Percentiles rank a stretch among this genome's conserved stretches.
Evolutionary conservation across 1,140 invertebrate species (phyloP).

Genomic region (Magallana angulata): DNA sequence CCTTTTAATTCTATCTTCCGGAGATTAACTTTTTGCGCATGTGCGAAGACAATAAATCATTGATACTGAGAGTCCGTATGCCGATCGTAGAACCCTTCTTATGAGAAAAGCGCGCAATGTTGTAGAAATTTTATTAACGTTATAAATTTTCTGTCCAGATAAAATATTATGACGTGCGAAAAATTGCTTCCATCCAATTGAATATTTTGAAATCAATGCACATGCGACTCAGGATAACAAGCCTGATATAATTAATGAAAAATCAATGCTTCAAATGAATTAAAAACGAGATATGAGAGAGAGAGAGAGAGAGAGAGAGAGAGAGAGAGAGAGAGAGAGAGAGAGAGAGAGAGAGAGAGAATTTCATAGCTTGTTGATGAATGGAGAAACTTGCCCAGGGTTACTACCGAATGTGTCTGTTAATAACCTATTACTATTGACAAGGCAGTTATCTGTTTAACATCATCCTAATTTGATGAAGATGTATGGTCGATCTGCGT

Average conservation of each 20-base stretch:
- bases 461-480: not conserved
- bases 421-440: not conserved
- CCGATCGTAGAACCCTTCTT: not conserved
- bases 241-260: no score
- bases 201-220: not conserved
- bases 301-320: conserved; percentile 14
- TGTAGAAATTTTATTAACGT: not conserved
- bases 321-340: not conserved
- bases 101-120: not conserved
- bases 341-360: not conserved
- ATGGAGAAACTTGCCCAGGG: no score
- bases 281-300: no score
- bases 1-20: no score
- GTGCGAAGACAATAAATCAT: not conserved
- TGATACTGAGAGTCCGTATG: not conserved
- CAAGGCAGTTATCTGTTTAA: not conserved
- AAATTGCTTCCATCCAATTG: not conserved
- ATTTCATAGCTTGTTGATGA: no score
- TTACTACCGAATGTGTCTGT: no score
- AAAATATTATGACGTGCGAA: conserved; percentile 19
- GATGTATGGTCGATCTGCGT: no score
- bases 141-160: not conserved
- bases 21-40: not conserved
- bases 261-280: no score
- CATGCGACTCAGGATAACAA: no score